Percentiles rank a stretch among this genome's conserved stretches.
These are phyloP conservation scores for Troides helena DNA, from an alignment of 2,888 invertebrate genomes.

Conservation along the genomic window DNA sequence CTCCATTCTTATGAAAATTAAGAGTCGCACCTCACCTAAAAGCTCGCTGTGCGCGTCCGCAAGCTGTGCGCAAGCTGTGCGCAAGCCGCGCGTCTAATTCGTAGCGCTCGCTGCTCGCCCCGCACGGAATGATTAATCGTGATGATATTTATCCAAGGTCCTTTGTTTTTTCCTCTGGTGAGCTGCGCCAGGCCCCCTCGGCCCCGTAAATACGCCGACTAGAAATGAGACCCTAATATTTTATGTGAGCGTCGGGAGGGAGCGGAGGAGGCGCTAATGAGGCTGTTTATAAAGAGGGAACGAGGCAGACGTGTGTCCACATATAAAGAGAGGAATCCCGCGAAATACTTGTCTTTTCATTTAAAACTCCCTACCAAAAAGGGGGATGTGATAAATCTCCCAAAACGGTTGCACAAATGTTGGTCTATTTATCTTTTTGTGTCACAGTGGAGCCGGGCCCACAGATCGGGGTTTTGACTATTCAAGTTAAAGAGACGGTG, in stretches of 20 bases:
- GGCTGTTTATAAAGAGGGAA: conserved; percentile 22
- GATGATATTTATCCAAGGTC: not conserved
- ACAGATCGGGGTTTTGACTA: no score
- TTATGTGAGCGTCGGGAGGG: conserved; percentile 7
- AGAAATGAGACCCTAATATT: conserved; percentile 25
- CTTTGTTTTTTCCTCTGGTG: not conserved
- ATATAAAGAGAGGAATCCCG: not conserved
- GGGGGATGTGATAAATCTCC: no score
- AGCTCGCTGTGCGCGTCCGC: no score
- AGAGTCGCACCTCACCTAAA: no score
- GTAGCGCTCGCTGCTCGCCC: not conserved
- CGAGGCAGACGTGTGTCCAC: conserved; percentile 1
- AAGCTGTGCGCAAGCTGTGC: no score
- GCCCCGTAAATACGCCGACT: conserved; percentile 2
- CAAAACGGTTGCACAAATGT: no score
- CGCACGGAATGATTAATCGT: not conserved
- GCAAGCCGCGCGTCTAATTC: no score
- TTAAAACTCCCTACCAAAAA: no score
- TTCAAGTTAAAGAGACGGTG: no score
- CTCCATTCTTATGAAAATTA: no score
- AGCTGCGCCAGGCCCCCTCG: not conserved
- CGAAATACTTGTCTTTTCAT: not conserved
- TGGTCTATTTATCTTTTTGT: no score
- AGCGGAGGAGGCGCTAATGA: conserved; percentile 17
- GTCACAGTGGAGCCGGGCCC: no score